Conservation (phyloP, 2,888 invertebrate genomes). For the Drosophila imparisetae region DNA sequence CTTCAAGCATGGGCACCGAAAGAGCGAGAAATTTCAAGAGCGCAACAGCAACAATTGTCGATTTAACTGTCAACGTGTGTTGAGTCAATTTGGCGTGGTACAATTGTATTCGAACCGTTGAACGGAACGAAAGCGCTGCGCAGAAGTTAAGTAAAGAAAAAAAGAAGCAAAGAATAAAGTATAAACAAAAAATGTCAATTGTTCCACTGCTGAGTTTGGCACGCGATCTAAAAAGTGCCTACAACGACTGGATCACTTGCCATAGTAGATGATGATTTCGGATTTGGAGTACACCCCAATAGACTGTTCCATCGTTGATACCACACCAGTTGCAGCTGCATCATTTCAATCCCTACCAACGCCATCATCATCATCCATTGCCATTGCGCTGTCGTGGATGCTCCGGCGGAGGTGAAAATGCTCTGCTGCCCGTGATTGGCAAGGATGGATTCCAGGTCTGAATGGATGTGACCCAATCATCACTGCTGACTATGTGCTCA, state of each 20-base stretch:
- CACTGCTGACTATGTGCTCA: neutral
- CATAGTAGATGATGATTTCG: slow-evolving; percentile 65
- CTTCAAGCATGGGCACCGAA: slow-evolving; percentile 42
- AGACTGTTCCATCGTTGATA: slow-evolving; percentile 76
- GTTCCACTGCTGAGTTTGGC: slow-evolving; percentile 62
- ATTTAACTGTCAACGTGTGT: slow-evolving; percentile 3
- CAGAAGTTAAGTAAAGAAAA: slow-evolving; percentile 7
- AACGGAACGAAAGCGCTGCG: slow-evolving; percentile 10
- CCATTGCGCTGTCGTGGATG: slow-evolving; percentile 82
- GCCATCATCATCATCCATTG: slow-evolving; percentile 84
- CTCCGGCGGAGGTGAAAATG: slow-evolving; percentile 84
- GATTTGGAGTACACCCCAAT: slow-evolving; percentile 71
- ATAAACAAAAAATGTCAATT: slow-evolving; percentile 58
- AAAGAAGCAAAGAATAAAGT: neutral
- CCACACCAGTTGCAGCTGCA: slow-evolving; percentile 40
- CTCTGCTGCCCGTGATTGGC: slow-evolving; percentile 82
- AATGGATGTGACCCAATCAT: slow-evolving; percentile 88
- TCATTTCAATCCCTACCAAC: slow-evolving; percentile 62
- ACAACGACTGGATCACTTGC: slow-evolving; percentile 55
- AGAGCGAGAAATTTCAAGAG: slow-evolving; percentile 61
- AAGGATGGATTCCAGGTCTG: slow-evolving; percentile 89
- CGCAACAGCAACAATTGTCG: slow-evolving; percentile 28
- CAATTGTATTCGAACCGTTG: slow-evolving; percentile 35
- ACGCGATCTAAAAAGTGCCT: slow-evolving; percentile 56
- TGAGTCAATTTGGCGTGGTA: slow-evolving; percentile 32